Evolutionary conservation across 2,113 vertebrate species (phyloP).

Genomic region (Sturnus vulgaris): DNA sequence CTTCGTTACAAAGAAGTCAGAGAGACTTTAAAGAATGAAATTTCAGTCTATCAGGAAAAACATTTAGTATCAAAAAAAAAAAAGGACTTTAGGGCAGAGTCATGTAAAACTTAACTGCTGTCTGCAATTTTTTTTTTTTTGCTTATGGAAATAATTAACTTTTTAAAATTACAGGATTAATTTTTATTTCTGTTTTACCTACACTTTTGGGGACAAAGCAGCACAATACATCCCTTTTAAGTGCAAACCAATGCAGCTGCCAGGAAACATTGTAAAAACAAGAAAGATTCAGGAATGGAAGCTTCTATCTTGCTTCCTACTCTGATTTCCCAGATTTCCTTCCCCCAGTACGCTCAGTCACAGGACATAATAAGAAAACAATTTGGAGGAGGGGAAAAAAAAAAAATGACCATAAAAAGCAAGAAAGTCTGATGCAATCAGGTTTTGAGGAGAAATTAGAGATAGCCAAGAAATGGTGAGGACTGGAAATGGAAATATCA

Average conservation of each 20-base stretch:
- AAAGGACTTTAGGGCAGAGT: neutral
- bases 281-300: constrained; percentile 27
- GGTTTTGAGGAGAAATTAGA: neutral
- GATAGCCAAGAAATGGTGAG: neutral
- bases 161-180: neutral
- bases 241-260: neutral
- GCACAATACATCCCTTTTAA: constrained; percentile 28
- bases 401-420: neutral
- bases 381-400: neutral
- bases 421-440: neutral
- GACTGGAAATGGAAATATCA: neutral
- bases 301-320: constrained; percentile 33
- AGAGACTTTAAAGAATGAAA: neutral
- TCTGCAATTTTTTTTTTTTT: neutral
- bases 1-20: neutral
- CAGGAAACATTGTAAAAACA: constrained; percentile 44
- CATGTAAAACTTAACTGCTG: neutral
- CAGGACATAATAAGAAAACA: constrained; percentile 32
- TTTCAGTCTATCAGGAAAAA: neutral
- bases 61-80: neutral
- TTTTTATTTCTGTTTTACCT: neutral
- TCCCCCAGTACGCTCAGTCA: neutral
- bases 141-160: neutral
- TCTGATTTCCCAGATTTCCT: constrained; percentile 51
- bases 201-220: neutral